Conservation (phyloP, 2,888 invertebrate genomes). For the Amphipyra berbera region DNA sequence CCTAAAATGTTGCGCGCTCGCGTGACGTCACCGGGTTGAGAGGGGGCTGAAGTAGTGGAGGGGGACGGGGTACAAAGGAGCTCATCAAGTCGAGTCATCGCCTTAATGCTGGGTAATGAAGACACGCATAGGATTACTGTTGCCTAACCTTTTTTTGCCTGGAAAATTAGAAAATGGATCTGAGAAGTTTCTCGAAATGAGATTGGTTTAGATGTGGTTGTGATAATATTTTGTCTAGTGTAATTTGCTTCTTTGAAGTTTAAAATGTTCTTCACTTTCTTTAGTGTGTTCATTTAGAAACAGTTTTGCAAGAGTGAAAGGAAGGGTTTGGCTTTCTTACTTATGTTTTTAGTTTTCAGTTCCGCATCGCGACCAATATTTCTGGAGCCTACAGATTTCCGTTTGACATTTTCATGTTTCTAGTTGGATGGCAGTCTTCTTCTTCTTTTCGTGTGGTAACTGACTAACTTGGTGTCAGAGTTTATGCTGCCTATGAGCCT, state of each 20-base stretch:
- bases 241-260: not conserved
- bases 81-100: conserved; percentile 73
- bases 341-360: too few relatives aligned
- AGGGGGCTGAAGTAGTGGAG: conserved; percentile 11
- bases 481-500: too few relatives aligned
- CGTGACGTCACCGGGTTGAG: conserved; percentile 25
- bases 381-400: too few relatives aligned
- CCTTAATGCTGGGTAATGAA: conserved; percentile 69
- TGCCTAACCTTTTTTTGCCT: conserved; percentile 35
- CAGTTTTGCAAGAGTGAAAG: too few relatives aligned
- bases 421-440: too few relatives aligned
- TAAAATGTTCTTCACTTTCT: not conserved
- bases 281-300: too few relatives aligned
- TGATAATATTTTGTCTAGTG: not conserved
- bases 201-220: conserved; percentile 9
- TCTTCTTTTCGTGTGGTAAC: too few relatives aligned
- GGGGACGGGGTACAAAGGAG: conserved; percentile 44
- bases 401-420: too few relatives aligned
- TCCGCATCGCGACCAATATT: too few relatives aligned
- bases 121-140: conserved; percentile 58
- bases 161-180: conserved; percentile 33
- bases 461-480: too few relatives aligned
- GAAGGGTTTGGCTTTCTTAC: too few relatives aligned
- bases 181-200: conserved; percentile 15
- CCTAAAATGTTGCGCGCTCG: conserved; percentile 39